Evolutionary conservation across 1,140 invertebrate species (phyloP).

Genomic region (Hylaeus anthracinus): DNA sequence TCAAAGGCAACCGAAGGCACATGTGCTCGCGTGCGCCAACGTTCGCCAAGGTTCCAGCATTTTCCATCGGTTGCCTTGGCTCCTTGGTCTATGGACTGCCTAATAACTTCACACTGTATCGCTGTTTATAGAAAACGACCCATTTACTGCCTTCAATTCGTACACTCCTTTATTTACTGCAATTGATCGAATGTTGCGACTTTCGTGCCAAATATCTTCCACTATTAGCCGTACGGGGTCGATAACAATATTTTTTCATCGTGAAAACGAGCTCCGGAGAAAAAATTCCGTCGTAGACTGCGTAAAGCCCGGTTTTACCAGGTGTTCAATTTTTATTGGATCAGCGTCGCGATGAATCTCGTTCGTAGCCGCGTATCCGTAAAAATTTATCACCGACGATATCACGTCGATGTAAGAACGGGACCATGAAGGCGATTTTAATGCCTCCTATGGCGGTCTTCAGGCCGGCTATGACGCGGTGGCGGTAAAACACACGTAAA

Average conservation of each 20-base stretch:
- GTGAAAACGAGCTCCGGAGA: neutral
- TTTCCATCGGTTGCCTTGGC: too few relatives aligned
- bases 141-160: too few relatives aligned
- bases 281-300: conserved; percentile 1
- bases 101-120: too few relatives aligned
- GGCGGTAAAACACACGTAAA: conserved; percentile 7
- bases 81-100: too few relatives aligned
- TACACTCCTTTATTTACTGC: too few relatives aligned
- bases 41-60: too few relatives aligned
- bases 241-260: neutral
- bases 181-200: neutral
- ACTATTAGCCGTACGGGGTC: neutral
- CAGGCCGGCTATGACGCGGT: conserved; percentile 8
- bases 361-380: conserved; percentile 6
- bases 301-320: neutral
- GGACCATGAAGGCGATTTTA: conserved; percentile 37
- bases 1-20: too few relatives aligned
- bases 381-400: conserved; percentile 28
- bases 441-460: conserved; percentile 12
- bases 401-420: conserved; percentile 28
- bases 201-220: neutral
- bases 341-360: conserved; percentile 22
- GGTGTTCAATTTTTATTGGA: conserved; percentile 29
- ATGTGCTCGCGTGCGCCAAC: too few relatives aligned
- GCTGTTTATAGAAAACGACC: too few relatives aligned